Conservation (phyloP, 1,140 invertebrate species). For the Pachyrhynchus sulphureomaculatus region DNA sequence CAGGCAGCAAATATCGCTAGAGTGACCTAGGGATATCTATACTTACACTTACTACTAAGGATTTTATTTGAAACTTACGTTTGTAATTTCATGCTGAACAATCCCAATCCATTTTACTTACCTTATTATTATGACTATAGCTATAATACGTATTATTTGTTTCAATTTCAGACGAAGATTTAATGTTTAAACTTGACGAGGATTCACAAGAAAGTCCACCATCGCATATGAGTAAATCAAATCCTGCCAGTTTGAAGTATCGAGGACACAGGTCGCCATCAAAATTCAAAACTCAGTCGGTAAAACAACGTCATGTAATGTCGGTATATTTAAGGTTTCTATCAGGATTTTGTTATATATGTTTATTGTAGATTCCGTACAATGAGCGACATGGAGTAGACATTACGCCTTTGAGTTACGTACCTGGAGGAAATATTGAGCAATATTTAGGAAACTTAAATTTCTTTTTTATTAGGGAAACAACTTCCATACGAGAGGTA, state of each 20-base stretch:
- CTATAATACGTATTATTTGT: no score
- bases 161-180: slow-evolving; percentile 53
- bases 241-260: slow-evolving; percentile 34
- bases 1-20: no score
- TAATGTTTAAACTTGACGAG: slow-evolving; percentile 74
- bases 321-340: slow-evolving; percentile 19
- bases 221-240: slow-evolving; percentile 22
- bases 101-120: no score
- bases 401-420: slow-evolving; percentile 79
- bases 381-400: slow-evolving; percentile 77
- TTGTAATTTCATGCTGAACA: no score
- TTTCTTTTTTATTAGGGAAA: slow-evolving; percentile 94
- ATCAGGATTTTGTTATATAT: slow-evolving; percentile 8
- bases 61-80: no score
- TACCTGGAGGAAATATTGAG: slow-evolving; percentile 79
- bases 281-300: slow-evolving; percentile 33
- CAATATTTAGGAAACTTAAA: slow-evolving; percentile 91
- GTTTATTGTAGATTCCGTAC: slow-evolving; percentile 56
- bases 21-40: no score
- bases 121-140: no score
- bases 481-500: slow-evolving; percentile 86
- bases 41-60: no score
- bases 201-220: slow-evolving; percentile 53
- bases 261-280: slow-evolving; percentile 42
- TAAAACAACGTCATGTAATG: slow-evolving; percentile 47